Conservation (phyloP, 2,113 vertebrate species). For the Lates calcarifer region DNA sequence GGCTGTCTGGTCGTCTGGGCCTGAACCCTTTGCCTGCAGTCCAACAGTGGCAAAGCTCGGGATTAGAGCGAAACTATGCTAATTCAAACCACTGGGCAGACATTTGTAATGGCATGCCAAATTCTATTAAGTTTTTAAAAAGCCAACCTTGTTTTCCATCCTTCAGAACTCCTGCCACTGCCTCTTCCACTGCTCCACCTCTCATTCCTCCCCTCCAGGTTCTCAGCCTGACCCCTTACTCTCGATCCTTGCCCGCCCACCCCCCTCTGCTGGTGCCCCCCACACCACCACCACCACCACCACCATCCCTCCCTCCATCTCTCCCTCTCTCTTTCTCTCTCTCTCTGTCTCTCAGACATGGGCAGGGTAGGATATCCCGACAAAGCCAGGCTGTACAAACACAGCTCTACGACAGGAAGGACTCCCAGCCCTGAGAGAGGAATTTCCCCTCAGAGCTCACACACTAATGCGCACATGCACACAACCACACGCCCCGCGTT, state of each 20-base stretch:
- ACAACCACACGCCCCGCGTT: slow-evolving; percentile 25
- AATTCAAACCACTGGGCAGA: slow-evolving; percentile 43
- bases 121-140: slow-evolving; percentile 50
- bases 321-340: slow-evolving; percentile 33
- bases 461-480: slow-evolving; percentile 59
- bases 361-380: slow-evolving; percentile 87
- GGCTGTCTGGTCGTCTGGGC: slow-evolving; percentile 57
- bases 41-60: slow-evolving; percentile 33
- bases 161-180: slow-evolving; percentile 24
- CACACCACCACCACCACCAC: slow-evolving; percentile 2
- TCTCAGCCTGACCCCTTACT: slow-evolving; percentile 33
- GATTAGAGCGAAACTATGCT: slow-evolving; percentile 44
- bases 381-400: slow-evolving; percentile 88
- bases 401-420: slow-evolving; percentile 86
- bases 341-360: slow-evolving; percentile 77
- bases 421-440: slow-evolving; percentile 85
- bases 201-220: slow-evolving; percentile 5
- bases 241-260: background rate
- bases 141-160: slow-evolving; percentile 31
- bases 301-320: slow-evolving; percentile 16
- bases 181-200: slow-evolving; percentile 19
- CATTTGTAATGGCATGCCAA: slow-evolving; percentile 30
- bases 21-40: slow-evolving; percentile 5
- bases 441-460: slow-evolving; percentile 82
- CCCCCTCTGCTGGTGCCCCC: slow-evolving; percentile 35